Conservation (phyloP, 2,888 invertebrate genomes). For the Zelleria hepariella region DNA sequence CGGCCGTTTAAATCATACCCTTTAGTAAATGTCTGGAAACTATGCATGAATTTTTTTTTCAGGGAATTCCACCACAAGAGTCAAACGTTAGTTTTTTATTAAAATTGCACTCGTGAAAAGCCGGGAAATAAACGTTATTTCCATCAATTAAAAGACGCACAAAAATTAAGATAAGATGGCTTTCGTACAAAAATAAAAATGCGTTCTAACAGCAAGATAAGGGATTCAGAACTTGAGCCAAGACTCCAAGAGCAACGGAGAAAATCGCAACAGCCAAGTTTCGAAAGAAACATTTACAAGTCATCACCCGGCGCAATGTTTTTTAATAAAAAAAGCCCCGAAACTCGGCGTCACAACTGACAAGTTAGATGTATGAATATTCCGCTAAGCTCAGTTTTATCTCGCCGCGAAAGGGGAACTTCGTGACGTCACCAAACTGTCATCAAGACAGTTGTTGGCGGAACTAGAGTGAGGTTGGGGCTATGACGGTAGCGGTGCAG, state of each 20-base stretch:
- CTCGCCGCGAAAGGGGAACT: conserved; percentile 6
- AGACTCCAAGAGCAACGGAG: neutral
- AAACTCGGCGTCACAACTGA: neutral
- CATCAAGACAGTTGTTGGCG: neutral
- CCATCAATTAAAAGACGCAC: no score
- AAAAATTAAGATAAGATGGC: no score
- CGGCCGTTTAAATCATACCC: no score
- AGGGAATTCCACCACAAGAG: no score
- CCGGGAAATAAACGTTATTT: no score
- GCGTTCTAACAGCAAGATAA: no score
- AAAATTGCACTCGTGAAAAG: no score
- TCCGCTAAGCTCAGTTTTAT: conserved; percentile 13
- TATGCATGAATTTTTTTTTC: no score
- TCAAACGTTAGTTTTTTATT: no score
- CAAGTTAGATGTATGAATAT: conserved; percentile 10
- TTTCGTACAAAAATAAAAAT: no score
- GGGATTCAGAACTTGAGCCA: no score
- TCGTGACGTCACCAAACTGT: conserved; percentile 7
- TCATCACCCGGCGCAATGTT: neutral
- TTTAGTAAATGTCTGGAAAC: no score
- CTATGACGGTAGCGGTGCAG: neutral
- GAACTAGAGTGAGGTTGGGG: neutral
- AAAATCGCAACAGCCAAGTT: neutral
- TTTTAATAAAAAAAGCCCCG: neutral
- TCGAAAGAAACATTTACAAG: neutral